Conservation (phyloP, 2,888 invertebrate genomes). For the Lepidonotus clava region DNA sequence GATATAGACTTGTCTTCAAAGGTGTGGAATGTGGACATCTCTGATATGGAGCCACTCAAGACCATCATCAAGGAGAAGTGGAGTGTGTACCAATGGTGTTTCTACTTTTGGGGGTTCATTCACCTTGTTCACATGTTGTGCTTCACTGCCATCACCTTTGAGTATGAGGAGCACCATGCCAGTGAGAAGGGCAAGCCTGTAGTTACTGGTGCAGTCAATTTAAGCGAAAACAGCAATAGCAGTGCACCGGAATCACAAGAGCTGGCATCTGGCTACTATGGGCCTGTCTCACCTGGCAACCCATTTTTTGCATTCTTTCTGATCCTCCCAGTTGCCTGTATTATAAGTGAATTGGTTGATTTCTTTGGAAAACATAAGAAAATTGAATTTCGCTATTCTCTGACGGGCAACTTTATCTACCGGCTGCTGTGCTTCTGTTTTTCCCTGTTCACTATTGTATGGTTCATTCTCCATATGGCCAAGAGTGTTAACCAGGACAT, state of each 20-base stretch:
- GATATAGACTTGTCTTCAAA: neutral
- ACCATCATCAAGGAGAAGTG: neutral
- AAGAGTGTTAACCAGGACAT: slow-evolving; percentile 6
- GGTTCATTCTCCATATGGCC: slow-evolving; percentile 20
- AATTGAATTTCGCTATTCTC: neutral
- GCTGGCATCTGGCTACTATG: neutral
- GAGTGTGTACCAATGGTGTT: neutral
- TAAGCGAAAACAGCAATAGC: neutral
- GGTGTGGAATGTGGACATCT: neutral
- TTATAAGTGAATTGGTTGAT: neutral
- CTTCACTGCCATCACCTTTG: neutral
- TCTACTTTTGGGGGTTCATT: neutral
- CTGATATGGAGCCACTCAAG: neutral
- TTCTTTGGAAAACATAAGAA: neutral
- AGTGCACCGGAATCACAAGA: too few species aligned
- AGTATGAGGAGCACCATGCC: neutral
- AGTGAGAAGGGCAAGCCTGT: neutral
- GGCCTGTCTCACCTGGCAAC: neutral
- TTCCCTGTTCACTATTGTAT: neutral
- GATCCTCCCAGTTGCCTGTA: neutral
- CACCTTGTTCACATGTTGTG: neutral
- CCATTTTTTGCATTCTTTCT: neutral
- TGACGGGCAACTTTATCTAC: neutral
- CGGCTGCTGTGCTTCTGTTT: neutral
- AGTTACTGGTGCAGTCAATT: neutral